Conservation (phyloP, 2,888 invertebrate genomes). For the Idaea aversata region DNA sequence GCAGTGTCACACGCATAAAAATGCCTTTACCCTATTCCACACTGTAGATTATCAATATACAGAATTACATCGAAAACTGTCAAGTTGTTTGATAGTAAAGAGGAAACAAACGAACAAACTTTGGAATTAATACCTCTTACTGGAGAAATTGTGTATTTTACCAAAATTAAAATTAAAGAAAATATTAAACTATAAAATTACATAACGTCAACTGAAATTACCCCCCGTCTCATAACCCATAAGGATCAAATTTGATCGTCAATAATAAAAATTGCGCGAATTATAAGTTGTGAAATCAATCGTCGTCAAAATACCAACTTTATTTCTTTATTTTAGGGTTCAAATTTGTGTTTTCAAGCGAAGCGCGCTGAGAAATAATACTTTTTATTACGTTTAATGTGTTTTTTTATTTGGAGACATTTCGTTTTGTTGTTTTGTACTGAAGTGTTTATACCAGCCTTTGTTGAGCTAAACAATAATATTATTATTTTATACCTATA, state of each 20-base stretch:
- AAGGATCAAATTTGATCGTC: background rate
- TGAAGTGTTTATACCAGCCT: constrained; percentile 19
- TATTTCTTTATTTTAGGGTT: constrained; percentile 18
- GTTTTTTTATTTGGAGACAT: constrained; percentile 43
- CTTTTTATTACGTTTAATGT: constrained; percentile 45
- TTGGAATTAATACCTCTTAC: too few relatives aligned
- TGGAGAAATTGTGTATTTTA: too few relatives aligned
- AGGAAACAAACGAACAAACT: too few relatives aligned
- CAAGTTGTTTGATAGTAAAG: too few relatives aligned
- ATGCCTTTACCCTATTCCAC: too few relatives aligned
- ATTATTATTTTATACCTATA: background rate
- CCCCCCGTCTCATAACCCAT: too few relatives aligned
- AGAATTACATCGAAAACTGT: too few relatives aligned
- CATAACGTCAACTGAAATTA: too few relatives aligned
- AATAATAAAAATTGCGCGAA: constrained; percentile 33
- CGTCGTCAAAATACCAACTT: constrained; percentile 22
- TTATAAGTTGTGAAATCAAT: constrained; percentile 16
- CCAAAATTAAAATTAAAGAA: too few relatives aligned
- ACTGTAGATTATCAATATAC: too few relatives aligned
- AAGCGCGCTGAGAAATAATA: constrained; percentile 19
- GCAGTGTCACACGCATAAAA: too few relatives aligned
- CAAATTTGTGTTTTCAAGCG: background rate
- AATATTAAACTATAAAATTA: too few relatives aligned
- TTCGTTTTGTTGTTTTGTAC: constrained; percentile 36
- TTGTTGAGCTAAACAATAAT: constrained; percentile 10